Evolutionary conservation across 2,113 vertebrate species (phyloP), one percentile per base, ranked within the genome.

Genomic region (Hucho hucho): DNA sequence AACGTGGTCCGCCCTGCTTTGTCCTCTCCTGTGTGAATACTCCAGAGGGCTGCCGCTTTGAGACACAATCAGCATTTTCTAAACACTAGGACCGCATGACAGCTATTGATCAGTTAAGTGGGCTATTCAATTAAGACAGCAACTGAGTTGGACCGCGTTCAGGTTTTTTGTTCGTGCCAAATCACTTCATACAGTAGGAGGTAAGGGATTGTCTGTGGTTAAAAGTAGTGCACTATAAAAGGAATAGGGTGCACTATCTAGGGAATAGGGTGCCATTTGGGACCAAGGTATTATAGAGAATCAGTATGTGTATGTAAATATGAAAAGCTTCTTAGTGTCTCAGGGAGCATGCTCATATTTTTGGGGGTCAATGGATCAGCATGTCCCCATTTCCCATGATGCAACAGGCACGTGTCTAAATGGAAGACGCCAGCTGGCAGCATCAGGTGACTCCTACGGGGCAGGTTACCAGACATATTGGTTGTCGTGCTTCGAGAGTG

Each of bases 61-160:
- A 47, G 43, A 64, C 25, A 64, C 49, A 59, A 58, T 72, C 70
- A 72, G 70, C 70, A 18, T 29, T 58, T 71, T 71, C 69, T 72
- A 2, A 72, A 59, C 49, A 9, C 24, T 7, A 29, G 22, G 46
- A 70, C 14, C 2, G 1, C 69, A 32, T 61, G 43, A 59, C 28
- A 22, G 6, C 32, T 61, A 72, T 72, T 37, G 58, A 63, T 72
- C 56, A 61, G 22, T 43, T 72, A 63, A 72, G 56, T 63, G 53
- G 58, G 53, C 28, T 59, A 20, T 32, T 61, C 53, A 32, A 63
- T 63, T n/a, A 43, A n/a, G 4, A 22, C 70, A 61, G 53, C 18
- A 28, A 20, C 12, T 5, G 56, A 18, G 53, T 22, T 37, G 16
- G 56, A 28, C 53, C 4, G 12, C 16, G 26, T n/a, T 32, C 28